These are phyloP conservation scores for Microcebus griseorufus DNA, from an alignment of 2,113 vertebrate species.

Conservation along the genomic window DNA sequence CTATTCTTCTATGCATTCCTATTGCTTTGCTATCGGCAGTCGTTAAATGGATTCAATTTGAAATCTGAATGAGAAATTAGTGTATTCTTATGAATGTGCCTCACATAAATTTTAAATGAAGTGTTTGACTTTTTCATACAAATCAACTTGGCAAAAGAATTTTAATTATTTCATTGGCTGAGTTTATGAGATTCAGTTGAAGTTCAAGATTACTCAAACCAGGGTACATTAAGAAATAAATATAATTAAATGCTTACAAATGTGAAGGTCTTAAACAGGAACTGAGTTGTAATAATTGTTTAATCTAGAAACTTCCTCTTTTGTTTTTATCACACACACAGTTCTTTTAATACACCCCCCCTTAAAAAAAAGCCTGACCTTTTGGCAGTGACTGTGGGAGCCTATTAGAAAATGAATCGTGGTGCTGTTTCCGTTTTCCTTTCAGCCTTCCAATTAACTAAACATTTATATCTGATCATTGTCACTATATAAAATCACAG, in stretches of 20 bases:
- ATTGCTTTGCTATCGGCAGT: slow-evolving; percentile 70
- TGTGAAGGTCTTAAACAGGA: slow-evolving; percentile 33
- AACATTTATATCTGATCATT: background rate
- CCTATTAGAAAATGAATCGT: background rate
- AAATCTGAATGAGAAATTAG: slow-evolving; percentile 81
- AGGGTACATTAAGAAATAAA: slow-evolving; percentile 39
- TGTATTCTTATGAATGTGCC: slow-evolving; percentile 68
- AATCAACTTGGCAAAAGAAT: slow-evolving; percentile 75
- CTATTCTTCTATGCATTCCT: slow-evolving; percentile 53
- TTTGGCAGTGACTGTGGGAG: background rate
- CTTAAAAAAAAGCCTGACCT: background rate
- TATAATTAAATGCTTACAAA: slow-evolving; percentile 52
- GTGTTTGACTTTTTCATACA: slow-evolving; percentile 74
- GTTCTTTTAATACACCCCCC: background rate
- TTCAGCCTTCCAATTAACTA: slow-evolving; percentile 17
- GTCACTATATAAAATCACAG: background rate
- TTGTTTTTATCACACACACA: slow-evolving; percentile 17
- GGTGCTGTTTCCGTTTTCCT: background rate
- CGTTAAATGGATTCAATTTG: slow-evolving; percentile 78
- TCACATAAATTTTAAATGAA: slow-evolving; percentile 83
- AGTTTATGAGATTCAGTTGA: slow-evolving; percentile 48
- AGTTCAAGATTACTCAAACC: slow-evolving; percentile 63
- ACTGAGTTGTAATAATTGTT: background rate
- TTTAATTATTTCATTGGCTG: slow-evolving; percentile 82
- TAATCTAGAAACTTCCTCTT: slow-evolving; percentile 50